phyloP scores from a whole-genome alignment of 1,140 invertebrate genomes.

The Fopius arisanus region DNA sequence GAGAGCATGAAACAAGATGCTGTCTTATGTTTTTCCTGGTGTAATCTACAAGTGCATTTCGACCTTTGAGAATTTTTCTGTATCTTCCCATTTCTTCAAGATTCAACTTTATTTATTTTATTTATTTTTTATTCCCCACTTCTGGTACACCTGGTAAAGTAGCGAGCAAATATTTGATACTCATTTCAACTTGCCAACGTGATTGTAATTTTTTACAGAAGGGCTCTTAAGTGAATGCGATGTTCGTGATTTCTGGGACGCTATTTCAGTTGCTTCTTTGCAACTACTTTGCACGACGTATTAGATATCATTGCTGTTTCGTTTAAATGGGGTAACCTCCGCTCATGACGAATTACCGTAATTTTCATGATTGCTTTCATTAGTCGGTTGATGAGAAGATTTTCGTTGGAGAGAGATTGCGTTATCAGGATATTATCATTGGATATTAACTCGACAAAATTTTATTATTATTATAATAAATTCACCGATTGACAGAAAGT shows the following conservation, averaged over 20 bases:
- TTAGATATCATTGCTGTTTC: background rate
- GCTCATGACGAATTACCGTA: background rate
- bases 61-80: background rate
- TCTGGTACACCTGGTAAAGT: background rate
- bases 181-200: background rate
- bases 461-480: no score
- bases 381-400: background rate
- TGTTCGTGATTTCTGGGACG: background rate
- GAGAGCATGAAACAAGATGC: background rate
- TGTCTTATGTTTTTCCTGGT: background rate
- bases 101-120: background rate
- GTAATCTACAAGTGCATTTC: background rate
- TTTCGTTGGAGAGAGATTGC: background rate
- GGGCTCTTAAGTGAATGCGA: conserved; percentile 3
- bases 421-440: background rate
- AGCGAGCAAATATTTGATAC: conserved; percentile 1
- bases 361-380: background rate
- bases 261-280: background rate
- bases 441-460: no score
- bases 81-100: background rate
- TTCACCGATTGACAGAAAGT: no score
- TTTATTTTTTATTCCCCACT: no score
- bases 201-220: conserved; percentile 3
- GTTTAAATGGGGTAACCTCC: background rate
- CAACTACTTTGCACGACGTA: background rate